Conservation (phyloP, 2,113 vertebrate genomes). For the Leucopsar rothschildi region DNA sequence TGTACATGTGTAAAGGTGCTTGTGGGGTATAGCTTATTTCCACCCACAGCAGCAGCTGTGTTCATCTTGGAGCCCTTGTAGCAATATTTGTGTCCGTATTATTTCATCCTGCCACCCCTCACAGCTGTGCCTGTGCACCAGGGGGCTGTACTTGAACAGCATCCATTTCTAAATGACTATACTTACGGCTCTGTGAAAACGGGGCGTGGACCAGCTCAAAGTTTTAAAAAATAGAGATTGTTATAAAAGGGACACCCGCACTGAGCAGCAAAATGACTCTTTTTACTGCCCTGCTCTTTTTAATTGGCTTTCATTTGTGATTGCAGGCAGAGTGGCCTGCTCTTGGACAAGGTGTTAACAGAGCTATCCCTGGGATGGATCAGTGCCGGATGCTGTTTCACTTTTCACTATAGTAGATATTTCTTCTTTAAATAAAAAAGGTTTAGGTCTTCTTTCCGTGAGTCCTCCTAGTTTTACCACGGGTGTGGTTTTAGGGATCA, state of each 20-base stretch:
- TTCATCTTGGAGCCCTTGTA: slow-evolving; percentile 28
- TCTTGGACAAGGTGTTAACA: background rate
- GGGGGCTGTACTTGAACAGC: slow-evolving; percentile 56
- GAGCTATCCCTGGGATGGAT: slow-evolving; percentile 5
- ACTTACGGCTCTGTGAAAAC: background rate
- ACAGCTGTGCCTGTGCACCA: slow-evolving; percentile 56
- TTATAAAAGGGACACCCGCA: background rate
- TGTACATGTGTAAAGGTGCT: slow-evolving; percentile 43
- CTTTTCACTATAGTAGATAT: background rate
- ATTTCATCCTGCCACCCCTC: slow-evolving; percentile 57
- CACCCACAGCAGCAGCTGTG: slow-evolving; percentile 34
- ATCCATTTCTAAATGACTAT: slow-evolving; percentile 51
- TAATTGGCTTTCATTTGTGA: background rate
- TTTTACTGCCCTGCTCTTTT: background rate
- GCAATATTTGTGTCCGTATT: slow-evolving; percentile 41
- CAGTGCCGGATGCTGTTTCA: background rate
- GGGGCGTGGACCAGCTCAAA: slow-evolving; percentile 28
- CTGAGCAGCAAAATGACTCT: background rate
- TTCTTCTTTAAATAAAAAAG: background rate
- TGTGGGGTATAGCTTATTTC: slow-evolving; percentile 28
- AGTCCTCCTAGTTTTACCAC: background rate
- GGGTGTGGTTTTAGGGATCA: background rate
- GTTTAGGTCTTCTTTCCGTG: background rate
- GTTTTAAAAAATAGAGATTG: slow-evolving; percentile 36
- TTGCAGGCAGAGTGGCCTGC: background rate